Base-by-base conservation (phyloP, 2,888 invertebrate genomes). In the Hymenopus coronatus region DNA sequence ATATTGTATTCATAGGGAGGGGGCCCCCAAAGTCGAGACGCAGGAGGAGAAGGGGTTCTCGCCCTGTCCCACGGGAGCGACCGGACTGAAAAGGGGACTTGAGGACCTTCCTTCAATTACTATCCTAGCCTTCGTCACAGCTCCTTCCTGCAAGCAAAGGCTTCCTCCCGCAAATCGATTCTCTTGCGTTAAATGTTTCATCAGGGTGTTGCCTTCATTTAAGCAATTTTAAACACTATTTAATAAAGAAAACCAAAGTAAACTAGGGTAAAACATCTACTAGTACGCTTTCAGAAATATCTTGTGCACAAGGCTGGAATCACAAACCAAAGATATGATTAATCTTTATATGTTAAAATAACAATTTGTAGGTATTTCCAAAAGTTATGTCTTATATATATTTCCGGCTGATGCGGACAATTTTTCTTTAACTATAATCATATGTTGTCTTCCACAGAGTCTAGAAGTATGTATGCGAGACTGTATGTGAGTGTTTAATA, bases 1-100 rank as follows among this genome's bases (percentile, higher is more conserved):
- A 93, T 93, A 93, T 93, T 92, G 93, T 93, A 93, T 93, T 93
- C 93, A 93, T 93, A 93, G 93, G 92, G 92, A 92, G 92, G 87
- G 87, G 87, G 81, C 86, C 87, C 89, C 89, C 89, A 86, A 46
- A 85, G 89, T 88, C 89, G 85, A 82, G 30, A 83, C 30, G 87
- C 87, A 87, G 87, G 28, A 87, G 28, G 81, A 87, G 87, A 40
- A 85, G 46, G 82, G 40, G 25, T 20, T 25, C 20, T 30, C 20
- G 40, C 82, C 82, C 30, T 82, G 81, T 33, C 87, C 87, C 87
- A 87, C 15, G 87, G 87, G 87, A 82, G 82, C 86, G 28, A 81
- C 81, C 81, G 81, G 81, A 86, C 86, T 86, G 86, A 82, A 87
- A 82, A 70, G 82, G 87, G 87, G 87, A 87, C 87, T 87, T 87